A percentile compares a stretch with the other conserved stretches of the same genome.
These are phyloP conservation scores for Coptodon rendalli DNA, from an alignment of 2,113 vertebrate genomes.

Conservation along the genomic window DNA sequence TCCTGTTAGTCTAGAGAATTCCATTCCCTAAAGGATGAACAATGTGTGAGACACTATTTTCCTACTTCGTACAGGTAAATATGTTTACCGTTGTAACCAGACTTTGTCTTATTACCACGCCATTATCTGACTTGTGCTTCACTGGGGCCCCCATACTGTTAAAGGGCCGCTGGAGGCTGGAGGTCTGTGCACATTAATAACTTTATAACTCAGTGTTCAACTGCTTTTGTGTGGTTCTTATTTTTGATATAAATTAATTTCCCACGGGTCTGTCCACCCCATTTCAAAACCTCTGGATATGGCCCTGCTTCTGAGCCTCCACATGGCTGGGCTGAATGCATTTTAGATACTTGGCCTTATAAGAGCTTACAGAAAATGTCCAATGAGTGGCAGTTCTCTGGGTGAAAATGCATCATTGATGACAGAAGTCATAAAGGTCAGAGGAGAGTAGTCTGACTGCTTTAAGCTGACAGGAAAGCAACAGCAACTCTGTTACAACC, in stretches of 20 bases:
- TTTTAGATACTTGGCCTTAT: not conserved
- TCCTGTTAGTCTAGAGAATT: not conserved
- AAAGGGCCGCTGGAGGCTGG: accelerated
- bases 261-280: not conserved
- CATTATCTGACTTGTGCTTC: not conserved
- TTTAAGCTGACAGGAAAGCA: not conserved
- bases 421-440: not conserved
- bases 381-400: not conserved
- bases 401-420: not conserved
- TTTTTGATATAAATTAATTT: not conserved
- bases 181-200: not conserved
- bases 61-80: not conserved
- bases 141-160: not conserved
- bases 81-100: not conserved
- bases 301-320: not conserved
- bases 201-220: accelerated
- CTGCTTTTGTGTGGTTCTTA: not conserved
- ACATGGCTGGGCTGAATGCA: accelerated
- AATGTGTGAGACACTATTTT: not conserved
- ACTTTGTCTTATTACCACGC: not conserved
- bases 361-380: not conserved
- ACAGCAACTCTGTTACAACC: not conserved
- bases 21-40: accelerated
- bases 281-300: not conserved
- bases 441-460: not conserved